Percentiles rank a stretch among this genome's conserved stretches.
These are phyloP conservation scores for Pangasius krempfi DNA, from an alignment of 2,797 vertebrate genomes.

Conservation along the genomic window DNA sequence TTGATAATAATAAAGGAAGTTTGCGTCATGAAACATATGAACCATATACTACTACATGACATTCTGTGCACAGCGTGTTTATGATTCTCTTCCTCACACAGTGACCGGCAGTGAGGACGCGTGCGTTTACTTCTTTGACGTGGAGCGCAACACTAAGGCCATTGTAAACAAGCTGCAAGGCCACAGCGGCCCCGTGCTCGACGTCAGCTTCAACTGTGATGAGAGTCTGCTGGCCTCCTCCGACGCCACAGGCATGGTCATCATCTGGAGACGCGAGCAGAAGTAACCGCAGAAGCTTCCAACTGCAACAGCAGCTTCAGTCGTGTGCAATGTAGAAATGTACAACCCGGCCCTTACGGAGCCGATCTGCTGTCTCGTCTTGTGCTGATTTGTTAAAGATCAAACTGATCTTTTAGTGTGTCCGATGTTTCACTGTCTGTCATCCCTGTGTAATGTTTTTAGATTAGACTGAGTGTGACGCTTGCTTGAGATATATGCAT, in stretches of 20 bases:
- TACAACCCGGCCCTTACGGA: conserved; percentile 32
- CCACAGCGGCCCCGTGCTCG: conserved; percentile 88
- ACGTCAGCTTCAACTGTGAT: conserved; percentile 94
- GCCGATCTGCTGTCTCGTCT: conserved; percentile 6
- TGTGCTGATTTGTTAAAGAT: conserved; percentile 11
- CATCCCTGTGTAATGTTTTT: conserved; percentile 36
- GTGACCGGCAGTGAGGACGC: conserved; percentile 94
- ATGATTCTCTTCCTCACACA: conserved; percentile 56
- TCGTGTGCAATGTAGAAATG: conserved; percentile 46
- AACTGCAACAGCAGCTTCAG: conserved; percentile 50
- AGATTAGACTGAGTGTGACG: conserved; percentile 4
- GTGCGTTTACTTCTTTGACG: conserved; percentile 94
- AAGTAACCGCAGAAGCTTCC: conserved; percentile 73
- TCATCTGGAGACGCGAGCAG: conserved; percentile 93
- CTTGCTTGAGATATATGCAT: not conserved
- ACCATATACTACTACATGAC: not conserved
- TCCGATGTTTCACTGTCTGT: conserved; percentile 32
- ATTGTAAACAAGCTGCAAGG: conserved; percentile 94
- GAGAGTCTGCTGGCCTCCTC: conserved; percentile 93
- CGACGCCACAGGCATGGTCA: conserved; percentile 91
- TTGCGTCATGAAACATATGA: not conserved
- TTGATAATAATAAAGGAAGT: not conserved
- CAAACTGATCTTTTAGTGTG: conserved; percentile 6
- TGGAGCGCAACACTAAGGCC: conserved; percentile 88
- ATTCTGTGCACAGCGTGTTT: not conserved